Conservation (phyloP, 2,888 invertebrate species). For the Molanna angustata region DNA sequence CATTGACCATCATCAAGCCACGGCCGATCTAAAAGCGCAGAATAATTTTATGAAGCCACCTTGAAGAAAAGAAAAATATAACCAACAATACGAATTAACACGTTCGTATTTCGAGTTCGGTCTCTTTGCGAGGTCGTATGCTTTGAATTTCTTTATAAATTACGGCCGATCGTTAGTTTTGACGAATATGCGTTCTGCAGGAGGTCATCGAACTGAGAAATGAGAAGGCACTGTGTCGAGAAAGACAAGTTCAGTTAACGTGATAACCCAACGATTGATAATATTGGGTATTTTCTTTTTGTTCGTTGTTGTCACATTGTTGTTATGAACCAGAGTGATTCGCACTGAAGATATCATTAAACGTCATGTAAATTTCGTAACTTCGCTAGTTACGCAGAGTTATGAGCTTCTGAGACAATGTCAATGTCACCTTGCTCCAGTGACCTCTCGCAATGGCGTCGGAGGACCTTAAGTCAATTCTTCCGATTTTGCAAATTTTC, state of each 20-base stretch:
- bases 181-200: neutral
- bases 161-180: neutral
- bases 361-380: slow-evolving; percentile 9
- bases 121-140: neutral
- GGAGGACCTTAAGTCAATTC: too few relatives aligned
- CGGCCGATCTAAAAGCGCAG: too few relatives aligned
- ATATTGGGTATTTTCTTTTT: too few relatives aligned
- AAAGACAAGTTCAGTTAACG: neutral
- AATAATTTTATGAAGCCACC: neutral
- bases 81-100: neutral
- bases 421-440: slow-evolving; percentile 30
- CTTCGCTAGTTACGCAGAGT: slow-evolving; percentile 14
- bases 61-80: neutral
- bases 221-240: neutral
- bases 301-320: too few relatives aligned
- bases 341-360: too few relatives aligned
- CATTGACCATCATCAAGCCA: neutral
- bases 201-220: slow-evolving; percentile 7
- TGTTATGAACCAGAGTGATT: too few relatives aligned
- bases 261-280: too few relatives aligned
- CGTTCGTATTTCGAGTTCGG: neutral
- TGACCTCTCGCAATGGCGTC: slow-evolving; percentile 17
- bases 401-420: slow-evolving; percentile 18
- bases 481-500: neutral
- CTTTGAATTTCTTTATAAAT: neutral